Evolutionary conservation across 2,797 vertebrate species (phyloP).

Genomic region (Acipenser oxyrinchus): DNA sequence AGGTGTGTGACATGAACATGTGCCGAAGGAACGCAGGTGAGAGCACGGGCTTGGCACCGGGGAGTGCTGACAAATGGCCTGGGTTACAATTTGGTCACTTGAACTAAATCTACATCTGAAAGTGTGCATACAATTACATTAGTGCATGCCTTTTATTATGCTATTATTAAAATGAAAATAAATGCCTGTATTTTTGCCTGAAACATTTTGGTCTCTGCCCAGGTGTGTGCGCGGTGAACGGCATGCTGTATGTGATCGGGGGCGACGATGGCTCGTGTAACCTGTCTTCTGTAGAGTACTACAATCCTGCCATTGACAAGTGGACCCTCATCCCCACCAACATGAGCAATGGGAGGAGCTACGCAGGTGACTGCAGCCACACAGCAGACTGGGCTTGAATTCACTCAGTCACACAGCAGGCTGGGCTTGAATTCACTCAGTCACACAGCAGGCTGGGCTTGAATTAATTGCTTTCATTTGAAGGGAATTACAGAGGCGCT

Average conservation of each 20-base stretch:
- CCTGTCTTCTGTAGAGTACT: slow-evolving; percentile 87
- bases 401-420: neutral
- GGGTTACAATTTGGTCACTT: no score
- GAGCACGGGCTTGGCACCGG: neutral
- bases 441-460: no score
- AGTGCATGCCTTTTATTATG: neutral
- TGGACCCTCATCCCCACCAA: slow-evolving; percentile 89
- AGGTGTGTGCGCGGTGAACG: slow-evolving; percentile 90
- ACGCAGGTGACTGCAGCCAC: slow-evolving; percentile 61
- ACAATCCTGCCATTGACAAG: slow-evolving; percentile 82
- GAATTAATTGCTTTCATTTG: no score
- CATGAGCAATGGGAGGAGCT: slow-evolving; percentile 94
- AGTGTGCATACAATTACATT: no score
- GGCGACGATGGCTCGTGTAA: slow-evolving; percentile 96
- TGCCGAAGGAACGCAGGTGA: slow-evolving; percentile 90
- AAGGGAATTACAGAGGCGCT: no score
- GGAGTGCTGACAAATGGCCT: neutral
- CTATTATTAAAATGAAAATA: neutral
- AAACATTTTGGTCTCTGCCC: neutral
- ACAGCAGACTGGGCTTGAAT: neutral
- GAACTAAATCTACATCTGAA: no score
- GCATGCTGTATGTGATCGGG: slow-evolving; percentile 88
- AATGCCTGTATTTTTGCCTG: neutral
- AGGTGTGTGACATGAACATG: slow-evolving; percentile 97
- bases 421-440: no score